These are phyloP conservation scores for Conger conger DNA, from an alignment of 2,113 vertebrate species.

Conservation along the genomic window DNA sequence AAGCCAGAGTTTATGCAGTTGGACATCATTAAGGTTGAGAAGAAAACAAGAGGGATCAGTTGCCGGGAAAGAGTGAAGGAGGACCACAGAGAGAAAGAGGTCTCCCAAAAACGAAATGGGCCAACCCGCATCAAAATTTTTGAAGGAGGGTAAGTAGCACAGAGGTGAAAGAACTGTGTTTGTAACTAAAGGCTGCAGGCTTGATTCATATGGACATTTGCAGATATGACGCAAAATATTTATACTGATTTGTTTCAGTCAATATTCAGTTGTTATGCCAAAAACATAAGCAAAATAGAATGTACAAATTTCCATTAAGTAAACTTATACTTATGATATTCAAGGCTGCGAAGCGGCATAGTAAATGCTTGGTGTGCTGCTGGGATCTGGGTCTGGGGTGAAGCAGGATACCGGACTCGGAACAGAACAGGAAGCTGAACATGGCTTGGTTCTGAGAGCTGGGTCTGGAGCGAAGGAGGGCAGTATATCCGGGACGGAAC, in stretches of 20 bases:
- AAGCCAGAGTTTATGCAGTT: constrained; percentile 87
- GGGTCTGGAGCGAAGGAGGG: too few relatives aligned
- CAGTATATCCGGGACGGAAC: too few relatives aligned
- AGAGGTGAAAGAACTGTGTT: neutral
- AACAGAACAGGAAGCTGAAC: too few relatives aligned
- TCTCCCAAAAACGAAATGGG: constrained; percentile 77
- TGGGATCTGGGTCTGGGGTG: too few relatives aligned
- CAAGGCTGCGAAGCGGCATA: too few relatives aligned
- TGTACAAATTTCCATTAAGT: too few relatives aligned
- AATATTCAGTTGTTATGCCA: too few relatives aligned
- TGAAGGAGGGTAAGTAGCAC: constrained; percentile 90
- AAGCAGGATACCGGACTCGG: too few relatives aligned
- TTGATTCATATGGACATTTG: neutral
- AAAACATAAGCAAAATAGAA: too few relatives aligned
- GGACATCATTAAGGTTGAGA: constrained; percentile 83
- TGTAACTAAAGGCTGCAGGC: neutral
- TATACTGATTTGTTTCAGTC: neutral
- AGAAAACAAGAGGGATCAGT: constrained; percentile 84
- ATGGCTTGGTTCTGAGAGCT: too few relatives aligned
- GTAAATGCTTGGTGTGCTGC: too few relatives aligned
- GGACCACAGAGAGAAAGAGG: constrained; percentile 88
- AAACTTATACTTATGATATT: too few relatives aligned
- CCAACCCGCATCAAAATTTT: constrained; percentile 97
- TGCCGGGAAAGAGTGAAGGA: constrained; percentile 88
- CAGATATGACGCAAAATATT: neutral